Base-by-base conservation (phyloP, 2,113 vertebrate species). In the Leptocoma aspasia region DNA sequence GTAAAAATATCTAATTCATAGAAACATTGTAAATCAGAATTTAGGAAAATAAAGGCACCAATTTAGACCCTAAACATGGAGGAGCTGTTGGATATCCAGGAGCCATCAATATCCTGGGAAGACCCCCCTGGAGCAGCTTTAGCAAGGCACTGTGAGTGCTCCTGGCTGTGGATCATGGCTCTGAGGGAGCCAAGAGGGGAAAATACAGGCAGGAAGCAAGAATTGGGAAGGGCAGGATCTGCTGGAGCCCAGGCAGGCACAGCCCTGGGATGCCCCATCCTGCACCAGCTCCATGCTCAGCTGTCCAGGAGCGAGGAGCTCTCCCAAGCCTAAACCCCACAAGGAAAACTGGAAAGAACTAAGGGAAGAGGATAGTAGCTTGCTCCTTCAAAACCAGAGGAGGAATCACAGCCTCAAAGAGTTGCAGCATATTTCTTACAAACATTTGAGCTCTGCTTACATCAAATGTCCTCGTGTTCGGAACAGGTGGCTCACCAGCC, bases 121-220 rank as follows among this genome's bases (percentile, higher is more conserved):
- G 7, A 23, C 1, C 10, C 24, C 15, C 20, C 23, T 2, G 10
- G 60, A 70, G 44, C 50, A 75, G 54, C 37, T 27, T 24, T 0
- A 23, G 5, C 0, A 3, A n/a, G 22, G 22, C 1, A 2, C 16
- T 17, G 1, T 2, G 26, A 1, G 2, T 3, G 15, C 2, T 68
- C 35, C 42, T 22, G 71, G 66, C n/a, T 27, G 7, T 5, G 5
- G 45, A 10, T 42, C 30, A 3, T 0, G 1, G 57, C 39, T 50
- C 50, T 22, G 4, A 31, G 23, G 35, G 2, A 68, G 57, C 30
- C 35, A 8, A 35, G 13, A 56, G 14, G 18, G 26, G 10, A 4
- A 33, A 18, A 52, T 33, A 2, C 2, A 17, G 9, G 27, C 16
- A 49, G 33, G 33, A 45, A 45, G 13, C 17, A 27, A 52, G 12